These are phyloP conservation scores for Gallinago media DNA, from an alignment of 2,113 vertebrate genomes.

Conservation along the genomic window DNA sequence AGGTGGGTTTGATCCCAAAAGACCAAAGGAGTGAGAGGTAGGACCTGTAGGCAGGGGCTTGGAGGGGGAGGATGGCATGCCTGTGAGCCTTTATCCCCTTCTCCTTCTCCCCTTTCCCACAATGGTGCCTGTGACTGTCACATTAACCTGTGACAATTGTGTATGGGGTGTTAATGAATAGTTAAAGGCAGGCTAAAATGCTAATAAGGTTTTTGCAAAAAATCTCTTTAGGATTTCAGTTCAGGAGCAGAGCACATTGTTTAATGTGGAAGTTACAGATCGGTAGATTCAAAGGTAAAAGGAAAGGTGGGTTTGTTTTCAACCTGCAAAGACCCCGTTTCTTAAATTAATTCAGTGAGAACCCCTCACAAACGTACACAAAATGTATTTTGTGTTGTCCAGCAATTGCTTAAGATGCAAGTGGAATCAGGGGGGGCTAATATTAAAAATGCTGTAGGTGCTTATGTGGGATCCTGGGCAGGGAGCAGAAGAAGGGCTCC, in stretches of 20 bases:
- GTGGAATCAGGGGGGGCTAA: background rate
- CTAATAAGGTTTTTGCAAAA: background rate
- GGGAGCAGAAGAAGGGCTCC: background rate
- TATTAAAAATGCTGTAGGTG: background rate
- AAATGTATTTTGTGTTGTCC: background rate
- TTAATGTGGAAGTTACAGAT: background rate
- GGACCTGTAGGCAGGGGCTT: background rate
- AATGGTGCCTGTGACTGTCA: accelerated
- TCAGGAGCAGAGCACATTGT: background rate
- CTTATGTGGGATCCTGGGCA: background rate
- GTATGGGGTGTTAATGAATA: background rate
- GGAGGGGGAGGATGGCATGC: accelerated
- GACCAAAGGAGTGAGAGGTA: background rate
- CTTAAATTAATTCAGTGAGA: background rate
- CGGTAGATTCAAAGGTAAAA: background rate
- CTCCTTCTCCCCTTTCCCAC: background rate
- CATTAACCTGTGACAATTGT: accelerated
- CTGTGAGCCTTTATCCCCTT: background rate
- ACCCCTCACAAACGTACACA: background rate
- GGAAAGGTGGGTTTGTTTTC: background rate
- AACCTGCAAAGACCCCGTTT: background rate
- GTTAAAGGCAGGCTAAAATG: background rate
- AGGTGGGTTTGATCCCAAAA: background rate
- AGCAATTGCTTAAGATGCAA: background rate
- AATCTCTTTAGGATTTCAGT: background rate